Percentiles rank a stretch among this genome's conserved stretches.
phyloP scores from a whole-genome alignment of 1,140 invertebrate species.

The Drosophila bipectinata region DNA sequence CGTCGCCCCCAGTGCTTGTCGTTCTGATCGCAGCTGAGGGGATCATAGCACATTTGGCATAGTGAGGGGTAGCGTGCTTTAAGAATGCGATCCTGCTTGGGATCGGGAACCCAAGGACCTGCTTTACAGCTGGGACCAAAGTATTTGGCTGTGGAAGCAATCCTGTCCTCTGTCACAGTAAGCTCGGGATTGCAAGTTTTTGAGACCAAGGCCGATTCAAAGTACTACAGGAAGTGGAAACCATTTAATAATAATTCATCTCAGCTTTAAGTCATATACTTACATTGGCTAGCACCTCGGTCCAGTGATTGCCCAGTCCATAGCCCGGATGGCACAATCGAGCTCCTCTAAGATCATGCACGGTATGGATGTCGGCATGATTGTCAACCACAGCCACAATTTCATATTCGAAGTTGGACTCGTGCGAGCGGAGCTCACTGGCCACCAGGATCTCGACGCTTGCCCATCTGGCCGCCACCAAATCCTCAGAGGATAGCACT shows the following conservation, averaged over 20 bases:
- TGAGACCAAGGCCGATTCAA: slow-evolving; percentile 89
- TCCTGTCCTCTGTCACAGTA: slow-evolving; percentile 89
- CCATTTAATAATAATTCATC: background rate
- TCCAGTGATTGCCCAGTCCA: slow-evolving; percentile 87
- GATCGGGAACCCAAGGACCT: slow-evolving; percentile 91
- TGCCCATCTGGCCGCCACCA: slow-evolving; percentile 89
- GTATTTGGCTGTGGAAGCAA: slow-evolving; percentile 88
- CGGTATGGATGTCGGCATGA: slow-evolving; percentile 83
- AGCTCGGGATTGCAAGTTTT: slow-evolving; percentile 87
- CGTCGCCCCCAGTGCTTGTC: slow-evolving; percentile 93
- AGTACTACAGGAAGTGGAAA: slow-evolving; percentile 85
- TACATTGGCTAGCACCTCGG: slow-evolving; percentile 88
- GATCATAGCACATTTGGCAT: slow-evolving; percentile 88
- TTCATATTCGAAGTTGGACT: slow-evolving; percentile 86
- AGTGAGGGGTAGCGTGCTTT: slow-evolving; percentile 89
- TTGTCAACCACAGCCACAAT: slow-evolving; percentile 90
- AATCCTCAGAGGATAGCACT: slow-evolving; percentile 92
- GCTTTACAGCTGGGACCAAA: slow-evolving; percentile 92
- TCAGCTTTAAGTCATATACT: slow-evolving; percentile 37
- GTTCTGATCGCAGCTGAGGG: slow-evolving; percentile 86
- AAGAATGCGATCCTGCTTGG: slow-evolving; percentile 86
- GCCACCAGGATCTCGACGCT: slow-evolving; percentile 88
- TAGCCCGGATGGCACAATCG: slow-evolving; percentile 91
- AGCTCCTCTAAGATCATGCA: slow-evolving; percentile 87
- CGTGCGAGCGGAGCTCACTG: slow-evolving; percentile 87